Base-by-base conservation (phyloP, 1,140 invertebrate genomes). In the Lepidurus arcticus region DNA sequence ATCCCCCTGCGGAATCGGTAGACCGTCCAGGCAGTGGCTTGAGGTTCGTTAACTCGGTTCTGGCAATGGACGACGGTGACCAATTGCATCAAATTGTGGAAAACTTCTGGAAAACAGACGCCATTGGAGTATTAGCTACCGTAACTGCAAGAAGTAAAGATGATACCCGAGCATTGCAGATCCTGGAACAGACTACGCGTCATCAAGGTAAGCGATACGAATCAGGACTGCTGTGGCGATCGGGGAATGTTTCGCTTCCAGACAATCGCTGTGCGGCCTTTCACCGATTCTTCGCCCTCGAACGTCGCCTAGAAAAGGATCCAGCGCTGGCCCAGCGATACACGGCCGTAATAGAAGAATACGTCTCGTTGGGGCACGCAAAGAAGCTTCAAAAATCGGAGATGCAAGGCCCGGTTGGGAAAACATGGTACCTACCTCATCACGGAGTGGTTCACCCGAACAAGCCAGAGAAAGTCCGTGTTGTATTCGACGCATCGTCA, bases 401-500 rank as follows among this genome's bases (percentile, higher is more conserved):
- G 6, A 7, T 7, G 13, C 53, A 65, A 13, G 53, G 8, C 34
- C 5, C 9, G 26, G n/a, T 6, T 21, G 43, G 21, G 21, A 42
- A 74, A 34, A 74, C 77, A 1, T 80, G 74, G 74, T 80, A 80
- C 42, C 53, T 82, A 0, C 81, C 81, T 24, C 81, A 82, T 43
- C 79, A 81, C 44, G 79, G 73, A 44, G 81, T 78, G 0, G 34
- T 24, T 0, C 44, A 81, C 9, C 76, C 79, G 2, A 78, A 78
- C 16, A 79, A 80, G 43, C 76, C 77, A 1, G 79, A 73, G 42
- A 82, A 82, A 73, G 13, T 80, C 7, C 65, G 81, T 1, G 42
- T 82, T 11, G 81, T 82, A 1, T 82, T 82, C 47, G 81, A 82
- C 75, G 75, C 80, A 1, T 80, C 81, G 1, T 78, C 81, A 8